Conservation (phyloP, 2,797 vertebrate genomes). For the Phataginus tricuspis region DNA sequence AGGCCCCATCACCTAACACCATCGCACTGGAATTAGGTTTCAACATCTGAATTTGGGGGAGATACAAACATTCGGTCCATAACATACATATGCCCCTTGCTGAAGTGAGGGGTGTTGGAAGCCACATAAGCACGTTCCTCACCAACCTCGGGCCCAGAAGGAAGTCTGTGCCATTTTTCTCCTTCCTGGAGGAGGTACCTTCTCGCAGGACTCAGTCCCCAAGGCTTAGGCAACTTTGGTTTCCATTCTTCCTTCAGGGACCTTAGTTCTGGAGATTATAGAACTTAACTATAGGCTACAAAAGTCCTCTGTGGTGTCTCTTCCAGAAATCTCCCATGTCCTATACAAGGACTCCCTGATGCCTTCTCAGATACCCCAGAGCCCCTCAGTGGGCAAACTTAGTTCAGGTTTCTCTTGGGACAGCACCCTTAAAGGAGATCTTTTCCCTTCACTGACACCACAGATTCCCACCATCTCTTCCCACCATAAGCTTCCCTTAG, state of each 20-base stretch:
- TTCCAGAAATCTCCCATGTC: slow-evolving; percentile 1
- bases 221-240: neutral
- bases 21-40: neutral
- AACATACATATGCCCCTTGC: neutral
- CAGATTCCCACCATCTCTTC: neutral
- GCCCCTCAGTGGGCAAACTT: neutral
- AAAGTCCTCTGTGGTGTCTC: neutral
- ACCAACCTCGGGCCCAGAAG: neutral
- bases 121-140: neutral
- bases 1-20: neutral
- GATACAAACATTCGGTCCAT: neutral
- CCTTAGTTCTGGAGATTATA: neutral
- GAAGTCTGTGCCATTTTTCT: neutral
- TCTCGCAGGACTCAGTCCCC: neutral
- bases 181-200: neutral
- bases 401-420: neutral
- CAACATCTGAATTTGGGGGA: neutral
- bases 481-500: no score
- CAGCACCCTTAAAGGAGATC: neutral
- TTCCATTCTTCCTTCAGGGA: neutral
- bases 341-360: neutral
- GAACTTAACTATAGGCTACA: neutral
- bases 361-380: neutral
- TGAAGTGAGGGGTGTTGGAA: neutral
- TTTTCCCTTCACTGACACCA: neutral